phyloP scores from a whole-genome alignment of 1,140 invertebrate species.

The Hypsibius dujardini region DNA sequence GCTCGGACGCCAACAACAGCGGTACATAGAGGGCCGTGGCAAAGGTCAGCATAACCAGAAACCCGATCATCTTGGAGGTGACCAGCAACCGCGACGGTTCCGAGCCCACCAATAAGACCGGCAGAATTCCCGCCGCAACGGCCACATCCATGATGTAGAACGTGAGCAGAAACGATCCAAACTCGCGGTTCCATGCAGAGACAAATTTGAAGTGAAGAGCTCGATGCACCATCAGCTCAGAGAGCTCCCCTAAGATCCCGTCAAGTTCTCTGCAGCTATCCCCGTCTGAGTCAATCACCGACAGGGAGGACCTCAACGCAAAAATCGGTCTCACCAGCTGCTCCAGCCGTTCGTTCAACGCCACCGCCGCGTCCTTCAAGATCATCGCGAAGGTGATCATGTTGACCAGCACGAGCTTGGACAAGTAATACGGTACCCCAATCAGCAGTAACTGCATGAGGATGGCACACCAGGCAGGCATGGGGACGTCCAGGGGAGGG shows the following conservation, averaged over 20 bases:
- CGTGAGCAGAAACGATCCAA: neutral
- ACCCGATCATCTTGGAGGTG: neutral
- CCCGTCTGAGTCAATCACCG: too few species aligned
- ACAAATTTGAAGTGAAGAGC: neutral
- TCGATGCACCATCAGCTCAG: neutral
- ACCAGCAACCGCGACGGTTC: neutral
- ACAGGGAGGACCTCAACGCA: too few species aligned
- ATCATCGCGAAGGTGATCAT: neutral
- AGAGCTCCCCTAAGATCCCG: neutral
- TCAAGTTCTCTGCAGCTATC: too few species aligned
- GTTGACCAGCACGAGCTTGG: neutral
- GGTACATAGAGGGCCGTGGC: conserved; percentile 3
- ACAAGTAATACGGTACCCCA: neutral
- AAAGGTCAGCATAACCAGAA: neutral
- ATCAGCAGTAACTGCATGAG: neutral
- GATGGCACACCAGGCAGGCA: neutral
- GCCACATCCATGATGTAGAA: neutral
- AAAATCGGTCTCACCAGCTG: neutral
- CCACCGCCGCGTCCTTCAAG: neutral
- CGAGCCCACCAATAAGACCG: neutral
- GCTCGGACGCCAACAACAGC: neutral
- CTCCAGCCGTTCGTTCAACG: neutral
- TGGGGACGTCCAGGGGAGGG: neutral
- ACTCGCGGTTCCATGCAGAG: neutral
- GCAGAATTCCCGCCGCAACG: neutral